Evolutionary conservation across 2,113 vertebrate species (phyloP).

Genomic region (Corydoras sp.): DNA sequence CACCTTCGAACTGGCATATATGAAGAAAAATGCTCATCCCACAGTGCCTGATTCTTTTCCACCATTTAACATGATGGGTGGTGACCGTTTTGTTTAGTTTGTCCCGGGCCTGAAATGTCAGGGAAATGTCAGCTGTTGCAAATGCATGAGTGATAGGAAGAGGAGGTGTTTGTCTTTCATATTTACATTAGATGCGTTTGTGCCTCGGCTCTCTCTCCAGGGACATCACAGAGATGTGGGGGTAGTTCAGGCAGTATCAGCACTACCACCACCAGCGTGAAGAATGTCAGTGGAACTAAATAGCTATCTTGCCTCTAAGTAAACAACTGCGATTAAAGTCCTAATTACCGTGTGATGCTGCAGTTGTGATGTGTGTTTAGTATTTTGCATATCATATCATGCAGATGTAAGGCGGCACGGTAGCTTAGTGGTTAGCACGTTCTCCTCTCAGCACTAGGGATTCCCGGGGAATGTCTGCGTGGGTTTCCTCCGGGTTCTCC

Average conservation of each 20-base stretch:
- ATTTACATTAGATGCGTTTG: constrained; percentile 50
- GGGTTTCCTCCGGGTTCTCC: too few relatives aligned
- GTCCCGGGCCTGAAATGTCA: constrained; percentile 43
- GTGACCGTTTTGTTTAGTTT: constrained; percentile 42
- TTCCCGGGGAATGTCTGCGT: too few relatives aligned
- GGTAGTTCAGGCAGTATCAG: constrained; percentile 46
- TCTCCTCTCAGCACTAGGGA: too few relatives aligned
- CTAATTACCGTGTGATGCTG: too few relatives aligned
- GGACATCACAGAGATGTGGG: neutral
- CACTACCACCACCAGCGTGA: constrained; percentile 32
- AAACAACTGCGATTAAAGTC: constrained; percentile 48
- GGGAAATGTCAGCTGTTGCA: constrained; percentile 49
- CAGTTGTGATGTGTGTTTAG: too few relatives aligned
- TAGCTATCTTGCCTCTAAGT: constrained; percentile 46
- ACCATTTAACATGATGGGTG: constrained; percentile 33
- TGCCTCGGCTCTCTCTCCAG: constrained; percentile 20
- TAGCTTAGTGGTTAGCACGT: too few relatives aligned
- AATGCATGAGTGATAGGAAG: constrained; percentile 46
- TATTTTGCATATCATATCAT: too few relatives aligned
- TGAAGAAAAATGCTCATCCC: too few relatives aligned
- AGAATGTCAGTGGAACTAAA: constrained; percentile 51
- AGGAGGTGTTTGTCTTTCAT: constrained; percentile 45
- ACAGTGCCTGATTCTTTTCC: constrained; percentile 19
- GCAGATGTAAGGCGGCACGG: too few relatives aligned
- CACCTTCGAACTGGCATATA: too few relatives aligned